These are phyloP conservation scores for Baryphthengus martii DNA, from an alignment of 2,113 vertebrate species.

Conservation along the genomic window DNA sequence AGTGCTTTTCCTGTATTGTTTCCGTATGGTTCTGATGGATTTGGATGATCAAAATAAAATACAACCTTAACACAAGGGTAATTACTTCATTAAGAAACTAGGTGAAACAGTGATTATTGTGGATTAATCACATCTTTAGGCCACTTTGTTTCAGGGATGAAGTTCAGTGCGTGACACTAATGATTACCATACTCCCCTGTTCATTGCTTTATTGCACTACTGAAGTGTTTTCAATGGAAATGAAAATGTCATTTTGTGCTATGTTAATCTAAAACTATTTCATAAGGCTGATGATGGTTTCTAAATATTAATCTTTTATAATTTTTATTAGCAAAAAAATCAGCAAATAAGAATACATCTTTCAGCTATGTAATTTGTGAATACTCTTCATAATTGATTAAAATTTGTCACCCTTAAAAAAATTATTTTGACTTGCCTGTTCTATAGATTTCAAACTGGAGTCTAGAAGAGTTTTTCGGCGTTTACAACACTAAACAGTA, in stretches of 20 bases:
- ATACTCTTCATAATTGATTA: not conserved
- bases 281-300: not conserved
- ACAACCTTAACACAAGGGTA: conserved; percentile 1
- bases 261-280: conserved; percentile 17
- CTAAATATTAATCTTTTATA: not conserved
- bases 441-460: not conserved
- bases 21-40: not conserved
- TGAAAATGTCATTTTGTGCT: not conserved
- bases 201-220: conserved; percentile 12
- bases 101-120: conserved; percentile 20
- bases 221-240: conserved; percentile 21
- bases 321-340: not conserved
- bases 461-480: not conserved
- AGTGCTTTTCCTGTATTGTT: not conserved
- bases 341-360: not conserved
- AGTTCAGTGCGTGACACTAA: not conserved
- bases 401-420: not conserved
- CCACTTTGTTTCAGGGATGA: conserved; percentile 19
- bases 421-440: not conserved
- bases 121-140: conserved; percentile 33
- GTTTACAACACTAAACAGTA: not conserved
- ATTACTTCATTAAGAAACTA: conserved; percentile 35
- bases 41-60: not conserved
- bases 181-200: not conserved
- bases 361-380: not conserved